Base-by-base conservation (phyloP, 2,888 invertebrate species). In the Chaetoderma sp. region DNA sequence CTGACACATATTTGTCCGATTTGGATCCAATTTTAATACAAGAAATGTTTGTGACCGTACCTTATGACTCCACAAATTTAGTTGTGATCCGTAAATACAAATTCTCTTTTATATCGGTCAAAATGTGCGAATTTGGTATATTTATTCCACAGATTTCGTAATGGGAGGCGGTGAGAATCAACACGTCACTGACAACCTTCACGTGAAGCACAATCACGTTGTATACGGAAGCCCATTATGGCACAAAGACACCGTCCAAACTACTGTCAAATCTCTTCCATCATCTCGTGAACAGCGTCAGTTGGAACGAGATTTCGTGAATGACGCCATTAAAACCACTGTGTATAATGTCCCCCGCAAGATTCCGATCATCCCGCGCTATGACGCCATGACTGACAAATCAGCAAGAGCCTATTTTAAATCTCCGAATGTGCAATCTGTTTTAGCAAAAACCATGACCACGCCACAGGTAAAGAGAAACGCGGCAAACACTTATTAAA, bases 331-430 rank as follows among this genome's bases (percentile, higher is more conserved):
- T n/a, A 42, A 49, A 27, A 77, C 79, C 13, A 60, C 62, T 4
- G 70, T 65, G 18, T 72, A 68, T 49, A 60, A 66, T 32, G 61
- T 67, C 16, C 67, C 77, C 6, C 61, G 76, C 50, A 76, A 71
- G 50, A 70, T 68, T 23, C 79, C 82, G 6, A 80, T 83, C 44
- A 83, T 83, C 30, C 83, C 84, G 1, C 72, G 72, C 4, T 83
- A 83, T 63, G 70, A 80, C 52, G 81, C 81, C 10, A 64, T 71
- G 27, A 60, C 66, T 4, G 83, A 83, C 63, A 74, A 67, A 58
- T 76, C 73, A 64, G 78, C 79, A n/a, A 67, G 68, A 33, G 73
- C 76, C 25, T 83, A 83, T 64, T 83, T 82, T 71, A 67, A 74
- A 65, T 80, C 77, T 3, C 80, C 81, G 1, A 49, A 74, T 0